A percentile compares a stretch with the other conserved stretches of the same genome.
Conservation (phyloP, 2,888 invertebrate species). For the Drepanosiphum platanoidis region DNA sequence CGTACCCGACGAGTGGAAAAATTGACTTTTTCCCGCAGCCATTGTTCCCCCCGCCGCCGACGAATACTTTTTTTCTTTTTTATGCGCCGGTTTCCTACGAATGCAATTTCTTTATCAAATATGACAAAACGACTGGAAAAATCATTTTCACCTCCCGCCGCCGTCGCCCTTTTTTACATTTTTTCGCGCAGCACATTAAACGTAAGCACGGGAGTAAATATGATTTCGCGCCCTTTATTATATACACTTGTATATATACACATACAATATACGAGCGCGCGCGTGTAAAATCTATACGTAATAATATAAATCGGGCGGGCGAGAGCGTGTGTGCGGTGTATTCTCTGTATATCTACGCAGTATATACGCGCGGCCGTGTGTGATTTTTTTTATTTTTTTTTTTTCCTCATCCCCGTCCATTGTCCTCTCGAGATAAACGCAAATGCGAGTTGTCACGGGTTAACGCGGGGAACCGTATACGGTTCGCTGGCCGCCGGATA, state of each 20-base stretch:
- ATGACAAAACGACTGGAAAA: slow-evolving; percentile 62
- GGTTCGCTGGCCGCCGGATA: slow-evolving; percentile 43
- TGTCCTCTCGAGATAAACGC: slow-evolving; percentile 41
- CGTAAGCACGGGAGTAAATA: slow-evolving; percentile 50
- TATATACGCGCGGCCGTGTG: background rate
- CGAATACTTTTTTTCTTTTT: too few relatives aligned
- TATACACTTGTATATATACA: background rate
- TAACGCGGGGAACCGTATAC: slow-evolving; percentile 25
- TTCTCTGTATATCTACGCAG: background rate
- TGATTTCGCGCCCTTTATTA: slow-evolving; percentile 50
- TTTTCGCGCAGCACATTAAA: slow-evolving; percentile 44
- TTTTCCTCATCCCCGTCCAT: background rate
- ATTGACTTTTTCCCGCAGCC: slow-evolving; percentile 60
- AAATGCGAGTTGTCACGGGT: slow-evolving; percentile 57
- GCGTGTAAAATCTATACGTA: background rate
- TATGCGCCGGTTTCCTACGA: slow-evolving; percentile 23
- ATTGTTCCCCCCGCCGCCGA: slow-evolving; percentile 33
- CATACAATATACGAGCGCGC: background rate
- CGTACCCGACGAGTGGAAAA: slow-evolving; percentile 60
- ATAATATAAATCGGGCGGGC: background rate
- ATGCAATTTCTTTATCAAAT: slow-evolving; percentile 61
- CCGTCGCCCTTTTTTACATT: background rate
- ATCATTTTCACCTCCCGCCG: slow-evolving; percentile 54
- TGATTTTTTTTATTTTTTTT: slow-evolving; percentile 1
- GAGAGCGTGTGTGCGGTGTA: background rate